phyloP scores from a whole-genome alignment of 2,888 invertebrate species.

The Tetramorium bicarinatum region DNA sequence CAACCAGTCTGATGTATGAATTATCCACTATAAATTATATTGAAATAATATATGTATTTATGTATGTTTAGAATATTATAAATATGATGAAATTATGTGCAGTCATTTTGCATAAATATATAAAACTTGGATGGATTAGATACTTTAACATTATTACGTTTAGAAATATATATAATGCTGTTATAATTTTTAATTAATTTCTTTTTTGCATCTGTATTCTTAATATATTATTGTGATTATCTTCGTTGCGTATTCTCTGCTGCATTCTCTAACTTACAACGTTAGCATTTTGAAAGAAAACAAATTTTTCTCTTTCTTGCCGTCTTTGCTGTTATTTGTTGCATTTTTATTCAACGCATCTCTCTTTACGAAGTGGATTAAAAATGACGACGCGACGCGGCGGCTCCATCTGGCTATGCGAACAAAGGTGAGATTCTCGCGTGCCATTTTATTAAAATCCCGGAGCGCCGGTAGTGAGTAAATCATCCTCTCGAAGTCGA shows the following conservation, averaged over 20 bases:
- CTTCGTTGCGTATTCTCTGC: neutral
- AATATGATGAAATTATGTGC: neutral
- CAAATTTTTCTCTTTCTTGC: neutral
- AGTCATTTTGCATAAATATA: neutral
- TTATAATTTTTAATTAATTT: neutral
- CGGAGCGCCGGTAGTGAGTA: conserved; percentile 34
- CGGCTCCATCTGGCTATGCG: conserved; percentile 9
- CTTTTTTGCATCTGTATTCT: neutral
- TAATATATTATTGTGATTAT: conserved; percentile 11
- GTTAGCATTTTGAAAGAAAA: neutral
- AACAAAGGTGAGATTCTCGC: conserved; percentile 11
- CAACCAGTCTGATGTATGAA: neutral
- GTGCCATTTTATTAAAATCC: conserved; percentile 72
- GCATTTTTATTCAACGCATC: conserved; percentile 19
- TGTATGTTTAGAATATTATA: neutral
- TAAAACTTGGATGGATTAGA: neutral
- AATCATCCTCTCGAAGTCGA: conserved; percentile 59
- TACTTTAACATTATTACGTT: neutral
- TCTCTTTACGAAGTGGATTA: conserved; percentile 26
- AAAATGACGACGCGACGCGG: conserved; percentile 6
- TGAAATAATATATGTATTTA: neutral
- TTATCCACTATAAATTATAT: neutral
- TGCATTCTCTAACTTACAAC: neutral
- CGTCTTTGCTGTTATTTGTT: neutral
- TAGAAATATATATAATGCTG: neutral